These are phyloP conservation scores for Tethea ocularis DNA, from an alignment of 2,888 invertebrate species.

Conservation along the genomic window DNA sequence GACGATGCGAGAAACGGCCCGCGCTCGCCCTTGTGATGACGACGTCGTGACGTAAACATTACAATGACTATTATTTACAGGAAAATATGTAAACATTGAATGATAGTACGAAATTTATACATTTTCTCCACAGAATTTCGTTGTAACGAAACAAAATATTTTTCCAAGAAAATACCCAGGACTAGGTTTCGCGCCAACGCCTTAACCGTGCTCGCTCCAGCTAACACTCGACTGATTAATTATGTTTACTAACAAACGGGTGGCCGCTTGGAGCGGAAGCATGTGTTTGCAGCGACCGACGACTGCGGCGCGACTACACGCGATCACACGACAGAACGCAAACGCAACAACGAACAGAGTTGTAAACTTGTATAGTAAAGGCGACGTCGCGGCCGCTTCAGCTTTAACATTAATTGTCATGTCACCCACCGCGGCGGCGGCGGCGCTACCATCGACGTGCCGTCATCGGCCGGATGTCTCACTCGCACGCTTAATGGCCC, in stretches of 20 bases:
- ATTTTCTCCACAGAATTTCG: no score
- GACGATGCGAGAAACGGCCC: no score
- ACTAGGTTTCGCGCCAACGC: no score
- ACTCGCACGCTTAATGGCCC: constrained; percentile 10
- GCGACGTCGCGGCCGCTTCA: constrained; percentile 11
- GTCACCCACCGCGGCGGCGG: not conserved
- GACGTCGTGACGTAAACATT: no score
- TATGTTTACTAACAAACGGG: not conserved
- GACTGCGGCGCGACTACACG: not conserved
- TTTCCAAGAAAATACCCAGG: no score
- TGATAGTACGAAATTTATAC: no score
- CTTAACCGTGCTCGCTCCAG: no score
- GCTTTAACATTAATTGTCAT: constrained; percentile 12
- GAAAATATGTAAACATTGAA: not conserved
- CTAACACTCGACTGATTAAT: not conserved
- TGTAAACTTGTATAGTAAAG: not conserved
- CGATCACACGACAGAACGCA: not conserved
- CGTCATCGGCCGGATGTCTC: not conserved
- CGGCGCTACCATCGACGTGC: no score
- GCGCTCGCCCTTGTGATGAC: no score
- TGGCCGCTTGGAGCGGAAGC: not conserved
- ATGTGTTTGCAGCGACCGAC: not conserved
- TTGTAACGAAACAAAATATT: no score
- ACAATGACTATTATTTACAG: not conserved
- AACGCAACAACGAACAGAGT: not conserved